Percentiles rank a stretch among this genome's conserved stretches.
Evolutionary conservation across 2,113 vertebrate genomes (phyloP).

Genomic region (Hiodon tergisus): DNA sequence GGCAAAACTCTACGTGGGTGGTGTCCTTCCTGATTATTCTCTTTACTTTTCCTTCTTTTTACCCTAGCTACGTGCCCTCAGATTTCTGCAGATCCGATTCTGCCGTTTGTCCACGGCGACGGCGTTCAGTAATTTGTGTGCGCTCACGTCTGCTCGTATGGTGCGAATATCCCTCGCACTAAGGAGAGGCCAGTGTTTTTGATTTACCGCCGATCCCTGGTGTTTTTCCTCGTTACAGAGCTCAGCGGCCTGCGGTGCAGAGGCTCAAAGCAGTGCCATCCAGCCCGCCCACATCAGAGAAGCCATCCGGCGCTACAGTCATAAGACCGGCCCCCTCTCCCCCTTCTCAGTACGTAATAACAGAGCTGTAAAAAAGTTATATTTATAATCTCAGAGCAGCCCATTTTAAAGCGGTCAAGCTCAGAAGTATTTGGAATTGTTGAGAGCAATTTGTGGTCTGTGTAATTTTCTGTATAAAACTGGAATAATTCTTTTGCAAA

Average conservation of each 20-base stretch:
- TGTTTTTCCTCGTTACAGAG: conserved; percentile 74
- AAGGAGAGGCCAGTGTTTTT: conserved; percentile 9
- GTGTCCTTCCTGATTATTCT: not conserved
- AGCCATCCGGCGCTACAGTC: conserved; percentile 88
- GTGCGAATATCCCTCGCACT: not conserved
- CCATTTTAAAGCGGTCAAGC: conserved; percentile 88
- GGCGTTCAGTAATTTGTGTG: not conserved
- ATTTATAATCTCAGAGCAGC: conserved; percentile 80
- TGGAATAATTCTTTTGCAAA: conserved; percentile 74
- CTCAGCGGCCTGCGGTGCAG: conserved; percentile 73
- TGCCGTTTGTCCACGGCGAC: not conserved
- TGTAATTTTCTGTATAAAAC: conserved; percentile 82
- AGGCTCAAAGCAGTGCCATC: conserved; percentile 88
- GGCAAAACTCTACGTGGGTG: not conserved
- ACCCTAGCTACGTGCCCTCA: no score
- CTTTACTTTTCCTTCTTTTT: not conserved
- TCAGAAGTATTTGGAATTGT: conserved; percentile 81
- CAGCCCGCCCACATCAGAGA: conserved; percentile 97
- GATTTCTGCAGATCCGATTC: no score
- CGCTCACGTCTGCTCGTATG: not conserved
- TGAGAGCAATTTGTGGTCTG: conserved; percentile 79
- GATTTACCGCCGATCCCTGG: conserved; percentile 14
- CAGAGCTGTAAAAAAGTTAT: conserved; percentile 82
- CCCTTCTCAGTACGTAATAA: conserved; percentile 89
- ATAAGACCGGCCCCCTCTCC: conserved; percentile 83